phyloP scores from a whole-genome alignment of 92 coral and sea anemone species.

The Plumapathes pennacea region DNA sequence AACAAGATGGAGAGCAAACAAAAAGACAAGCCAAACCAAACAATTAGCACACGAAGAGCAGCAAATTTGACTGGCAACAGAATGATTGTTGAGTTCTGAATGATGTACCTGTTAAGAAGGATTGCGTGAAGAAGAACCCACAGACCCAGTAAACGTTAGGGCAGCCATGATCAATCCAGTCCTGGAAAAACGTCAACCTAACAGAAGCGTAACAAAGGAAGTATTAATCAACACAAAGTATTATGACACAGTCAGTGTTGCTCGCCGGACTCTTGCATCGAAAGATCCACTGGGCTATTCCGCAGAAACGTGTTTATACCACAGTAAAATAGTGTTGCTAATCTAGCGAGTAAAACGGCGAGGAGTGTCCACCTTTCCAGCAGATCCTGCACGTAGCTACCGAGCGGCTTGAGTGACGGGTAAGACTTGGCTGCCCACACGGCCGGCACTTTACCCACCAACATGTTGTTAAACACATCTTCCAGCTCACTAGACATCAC shows the following conservation, averaged over 20 bases:
- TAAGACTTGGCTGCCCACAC: slow-evolving; percentile 99
- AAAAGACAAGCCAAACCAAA: background rate
- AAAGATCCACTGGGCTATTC: no score
- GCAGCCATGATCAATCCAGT: slow-evolving; percentile 96
- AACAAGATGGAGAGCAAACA: background rate
- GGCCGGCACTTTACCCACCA: slow-evolving; percentile 96
- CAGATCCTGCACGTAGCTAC: slow-evolving; percentile 93
- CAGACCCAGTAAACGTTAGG: slow-evolving; percentile 98
- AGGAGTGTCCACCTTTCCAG: slow-evolving; percentile 69
- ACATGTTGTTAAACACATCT: slow-evolving; percentile 98
- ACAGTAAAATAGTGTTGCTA: background rate
- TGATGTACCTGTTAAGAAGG: slow-evolving; percentile 86
- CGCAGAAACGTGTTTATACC: no score
- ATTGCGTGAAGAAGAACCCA: slow-evolving; percentile 97
- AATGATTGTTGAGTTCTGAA: background rate
- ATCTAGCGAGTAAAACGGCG: background rate
- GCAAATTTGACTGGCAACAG: background rate
- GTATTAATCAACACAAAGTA: background rate
- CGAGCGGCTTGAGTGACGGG: slow-evolving; percentile 96
- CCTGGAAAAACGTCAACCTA: slow-evolving; percentile 94
- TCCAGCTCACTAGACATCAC: slow-evolving; percentile 99
- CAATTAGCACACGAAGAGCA: background rate
- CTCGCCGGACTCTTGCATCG: no score
- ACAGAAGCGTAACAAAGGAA: background rate
- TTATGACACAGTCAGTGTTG: background rate